Evolutionary conservation across 2,797 vertebrate species (phyloP).

Genomic region (Hydrocynus forskahlii): DNA sequence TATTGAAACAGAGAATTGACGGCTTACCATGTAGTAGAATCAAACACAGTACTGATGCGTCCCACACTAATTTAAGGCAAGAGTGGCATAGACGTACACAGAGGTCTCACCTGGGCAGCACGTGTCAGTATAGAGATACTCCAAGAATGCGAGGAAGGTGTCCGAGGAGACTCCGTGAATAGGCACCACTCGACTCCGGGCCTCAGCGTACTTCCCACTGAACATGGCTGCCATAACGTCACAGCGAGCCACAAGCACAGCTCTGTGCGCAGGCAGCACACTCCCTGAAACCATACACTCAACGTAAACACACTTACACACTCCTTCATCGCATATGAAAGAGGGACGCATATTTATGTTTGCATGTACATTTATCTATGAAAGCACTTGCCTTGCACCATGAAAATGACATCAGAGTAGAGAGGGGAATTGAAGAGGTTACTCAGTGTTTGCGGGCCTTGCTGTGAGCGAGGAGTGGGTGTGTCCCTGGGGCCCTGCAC

Average conservation of each 20-base stretch:
- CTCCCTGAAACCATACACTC: conserved; percentile 74
- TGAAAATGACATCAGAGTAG: conserved; percentile 96
- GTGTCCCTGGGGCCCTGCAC: conserved; percentile 75
- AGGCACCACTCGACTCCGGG: conserved; percentile 89
- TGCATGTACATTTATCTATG: conserved; percentile 5
- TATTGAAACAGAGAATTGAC: no score
- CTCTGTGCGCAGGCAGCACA: conserved; percentile 90
- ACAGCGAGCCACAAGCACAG: conserved; percentile 92
- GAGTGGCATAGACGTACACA: not conserved
- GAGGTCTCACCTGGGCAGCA: conserved; percentile 90
- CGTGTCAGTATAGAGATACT: conserved; percentile 96
- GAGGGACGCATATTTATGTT: not conserved
- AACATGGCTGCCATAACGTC: conserved; percentile 99
- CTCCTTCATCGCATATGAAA: not conserved
- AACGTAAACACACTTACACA: conserved; percentile 15
- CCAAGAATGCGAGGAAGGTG: conserved; percentile 94
- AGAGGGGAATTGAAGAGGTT: conserved; percentile 93
- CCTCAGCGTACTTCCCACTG: conserved; percentile 94
- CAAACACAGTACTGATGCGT: no score
- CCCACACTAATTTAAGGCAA: not conserved
- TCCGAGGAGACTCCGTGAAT: conserved; percentile 96
- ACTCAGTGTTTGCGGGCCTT: conserved; percentile 85
- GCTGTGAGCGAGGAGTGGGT: conserved; percentile 75
- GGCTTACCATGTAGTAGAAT: no score
- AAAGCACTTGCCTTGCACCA: conserved; percentile 90